A percentile compares a stretch with the other conserved stretches of the same genome.
Conservation (phyloP, 2,888 invertebrate species). For the Acrocera orbiculus region DNA sequence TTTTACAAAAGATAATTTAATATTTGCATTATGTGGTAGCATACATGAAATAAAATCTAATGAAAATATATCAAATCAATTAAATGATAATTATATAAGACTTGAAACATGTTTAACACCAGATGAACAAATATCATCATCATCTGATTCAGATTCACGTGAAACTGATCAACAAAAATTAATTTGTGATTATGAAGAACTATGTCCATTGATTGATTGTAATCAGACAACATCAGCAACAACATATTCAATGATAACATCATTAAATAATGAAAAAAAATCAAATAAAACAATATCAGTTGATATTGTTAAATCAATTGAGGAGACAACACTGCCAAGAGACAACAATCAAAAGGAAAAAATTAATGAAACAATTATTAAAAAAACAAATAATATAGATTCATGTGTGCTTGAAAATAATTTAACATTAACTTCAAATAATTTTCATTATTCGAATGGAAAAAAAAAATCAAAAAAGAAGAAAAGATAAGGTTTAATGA, state of each 20-base stretch:
- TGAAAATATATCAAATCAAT: too few relatives aligned
- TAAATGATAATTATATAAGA: background rate
- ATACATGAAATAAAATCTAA: conserved; percentile 22
- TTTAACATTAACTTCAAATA: background rate
- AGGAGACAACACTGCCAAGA: background rate
- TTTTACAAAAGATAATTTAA: conserved; percentile 23
- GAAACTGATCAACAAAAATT: conserved; percentile 5
- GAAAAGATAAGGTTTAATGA: conserved; percentile 33
- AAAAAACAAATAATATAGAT: background rate
- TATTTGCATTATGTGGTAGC: conserved; percentile 28
- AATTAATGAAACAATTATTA: background rate
- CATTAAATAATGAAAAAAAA: background rate
- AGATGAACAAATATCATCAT: conserved; percentile 14
- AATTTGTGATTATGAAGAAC: conserved; percentile 24
- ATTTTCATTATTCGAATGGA: conserved; percentile 14
- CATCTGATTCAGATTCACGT: conserved; percentile 13
- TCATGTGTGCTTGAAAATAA: background rate
- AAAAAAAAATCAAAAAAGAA: conserved; percentile 32
- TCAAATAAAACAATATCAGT: too few relatives aligned
- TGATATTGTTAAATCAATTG: background rate
- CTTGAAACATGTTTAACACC: background rate
- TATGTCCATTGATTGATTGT: conserved; percentile 24
- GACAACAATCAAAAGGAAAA: background rate
- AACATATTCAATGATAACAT: background rate
- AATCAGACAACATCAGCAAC: conserved; percentile 12